A percentile compares a stretch with the other conserved stretches of the same genome.
Evolutionary conservation across 2,113 vertebrate species (phyloP).

Genomic region (Pholis gunnellus): DNA sequence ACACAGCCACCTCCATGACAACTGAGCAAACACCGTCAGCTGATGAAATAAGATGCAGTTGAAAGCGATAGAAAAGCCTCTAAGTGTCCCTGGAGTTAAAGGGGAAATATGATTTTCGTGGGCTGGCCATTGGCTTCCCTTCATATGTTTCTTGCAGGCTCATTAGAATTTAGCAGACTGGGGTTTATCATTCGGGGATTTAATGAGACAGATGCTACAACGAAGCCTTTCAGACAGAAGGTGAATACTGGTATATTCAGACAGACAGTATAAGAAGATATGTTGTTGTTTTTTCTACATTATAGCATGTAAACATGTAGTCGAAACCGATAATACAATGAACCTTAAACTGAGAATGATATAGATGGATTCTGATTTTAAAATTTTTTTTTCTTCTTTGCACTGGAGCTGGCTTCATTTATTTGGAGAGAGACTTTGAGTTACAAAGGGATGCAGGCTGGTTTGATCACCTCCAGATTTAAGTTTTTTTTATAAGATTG

Average conservation of each 20-base stretch:
- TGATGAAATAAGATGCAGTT: neutral
- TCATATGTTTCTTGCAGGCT: no score
- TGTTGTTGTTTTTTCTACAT: neutral
- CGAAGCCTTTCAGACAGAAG: neutral
- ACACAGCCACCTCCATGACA: conserved; percentile 15
- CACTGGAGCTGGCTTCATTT: neutral
- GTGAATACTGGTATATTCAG: neutral
- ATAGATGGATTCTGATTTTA: no score
- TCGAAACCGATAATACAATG: neutral
- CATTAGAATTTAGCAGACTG: no score
- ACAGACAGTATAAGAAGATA: neutral
- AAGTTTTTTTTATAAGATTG: neutral
- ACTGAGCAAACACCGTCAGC: neutral
- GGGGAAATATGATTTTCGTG: no score
- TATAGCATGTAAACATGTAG: neutral
- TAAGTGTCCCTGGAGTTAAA: neutral
- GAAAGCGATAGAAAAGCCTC: neutral
- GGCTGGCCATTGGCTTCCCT: no score
- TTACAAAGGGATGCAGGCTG: neutral
- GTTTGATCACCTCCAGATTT: neutral
- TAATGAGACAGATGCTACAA: neutral
- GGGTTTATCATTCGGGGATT: no score
- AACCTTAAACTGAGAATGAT: neutral
- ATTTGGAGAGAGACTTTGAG: neutral
- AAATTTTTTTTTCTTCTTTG: neutral